Percentiles rank a stretch among this genome's conserved stretches.
phyloP scores from a whole-genome alignment of 2,797 vertebrate species.

The Megalops cyprinoides region DNA sequence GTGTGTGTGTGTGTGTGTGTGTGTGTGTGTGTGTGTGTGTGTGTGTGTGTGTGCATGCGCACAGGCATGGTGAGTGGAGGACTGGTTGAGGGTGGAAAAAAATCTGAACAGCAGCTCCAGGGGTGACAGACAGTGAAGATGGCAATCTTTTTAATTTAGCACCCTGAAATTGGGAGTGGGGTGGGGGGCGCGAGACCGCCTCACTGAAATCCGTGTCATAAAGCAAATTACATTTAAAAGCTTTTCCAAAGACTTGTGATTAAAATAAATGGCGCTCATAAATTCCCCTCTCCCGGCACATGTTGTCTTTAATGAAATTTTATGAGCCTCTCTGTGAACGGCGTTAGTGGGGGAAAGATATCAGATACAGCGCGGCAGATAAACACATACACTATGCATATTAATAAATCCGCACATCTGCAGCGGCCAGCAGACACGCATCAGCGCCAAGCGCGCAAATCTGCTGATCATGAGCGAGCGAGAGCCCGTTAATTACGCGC shows the following conservation, averaged over 20 bases:
- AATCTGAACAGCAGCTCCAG: constrained; percentile 22
- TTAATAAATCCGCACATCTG: constrained; percentile 99
- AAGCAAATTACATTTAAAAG: constrained; percentile 77
- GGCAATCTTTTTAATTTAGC: constrained; percentile 50
- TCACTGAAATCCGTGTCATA: constrained; percentile 72
- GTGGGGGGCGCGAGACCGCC: constrained; percentile 43
- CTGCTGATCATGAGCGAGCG: background rate
- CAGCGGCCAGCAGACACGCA: constrained; percentile 72
- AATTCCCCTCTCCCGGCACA: constrained; percentile 74
- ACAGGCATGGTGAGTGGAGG: constrained; percentile 1
- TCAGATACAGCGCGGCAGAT: constrained; percentile 96
- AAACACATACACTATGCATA: constrained; percentile 95
- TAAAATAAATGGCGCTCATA: constrained; percentile 84
- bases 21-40: background rate
- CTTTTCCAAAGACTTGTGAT: constrained; percentile 78
- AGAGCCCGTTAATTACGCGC: constrained; percentile 21
- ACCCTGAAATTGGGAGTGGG: constrained; percentile 17
- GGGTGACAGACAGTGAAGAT: constrained; percentile 49
- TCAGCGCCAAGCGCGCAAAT: background rate
- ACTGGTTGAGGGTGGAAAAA: background rate
- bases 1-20: background rate
- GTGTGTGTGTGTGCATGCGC: background rate
- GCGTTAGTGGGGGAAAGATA: constrained; percentile 89
- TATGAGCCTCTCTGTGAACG: constrained; percentile 91
- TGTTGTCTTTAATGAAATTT: constrained; percentile 99